Base-by-base conservation (phyloP, 2,113 vertebrate genomes). In the Atrichornis clamosus region DNA sequence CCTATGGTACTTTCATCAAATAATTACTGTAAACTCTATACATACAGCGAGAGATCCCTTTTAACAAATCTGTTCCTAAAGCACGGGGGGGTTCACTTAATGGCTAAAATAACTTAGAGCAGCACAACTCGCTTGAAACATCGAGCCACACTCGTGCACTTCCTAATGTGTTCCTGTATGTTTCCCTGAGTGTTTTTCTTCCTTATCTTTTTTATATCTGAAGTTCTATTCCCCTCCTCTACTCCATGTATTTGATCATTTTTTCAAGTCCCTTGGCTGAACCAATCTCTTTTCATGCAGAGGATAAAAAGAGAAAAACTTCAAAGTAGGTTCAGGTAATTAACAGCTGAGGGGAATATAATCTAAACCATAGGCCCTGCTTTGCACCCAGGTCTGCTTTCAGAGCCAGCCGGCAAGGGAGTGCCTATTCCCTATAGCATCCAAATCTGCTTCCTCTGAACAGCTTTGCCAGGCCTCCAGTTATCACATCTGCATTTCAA, bases 401-500 rank as follows among this genome's bases (percentile, higher is more conserved):
- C 97, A 96, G 93, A 98, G 98, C 97, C 98, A 98, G 98, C 98
- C 98, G 98, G 98, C 98, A 97, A 97, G 98, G 98, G 98, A 98
- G 97, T 88, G 93, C 89, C 97, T 98, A 98, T 98, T 98, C 98
- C 98, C 98, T 68, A 81, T 98, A 98, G 98, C 98, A 97, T 97
- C 98, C 98, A 98, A 97, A 98, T 98, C 98, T 98, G 98, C 98
- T 98, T 98, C 98, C 98, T 99, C 98, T 99, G 98, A 99, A 99
- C 98, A 98, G 98, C 97, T 98, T 98, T 98, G 98, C 98, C 98
- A 98, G 98, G 98, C 98, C 98, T 98, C 98, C 99, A 99, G 99
- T 99, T 98, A 98, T 98, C 99, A 99, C 99, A 99, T 99, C 99
- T 99, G 99, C 99, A 99, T 99, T 99, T 99, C 99, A 99, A 99